phyloP scores from a whole-genome alignment of 2,888 invertebrate genomes.

The Ctena decussata region DNA sequence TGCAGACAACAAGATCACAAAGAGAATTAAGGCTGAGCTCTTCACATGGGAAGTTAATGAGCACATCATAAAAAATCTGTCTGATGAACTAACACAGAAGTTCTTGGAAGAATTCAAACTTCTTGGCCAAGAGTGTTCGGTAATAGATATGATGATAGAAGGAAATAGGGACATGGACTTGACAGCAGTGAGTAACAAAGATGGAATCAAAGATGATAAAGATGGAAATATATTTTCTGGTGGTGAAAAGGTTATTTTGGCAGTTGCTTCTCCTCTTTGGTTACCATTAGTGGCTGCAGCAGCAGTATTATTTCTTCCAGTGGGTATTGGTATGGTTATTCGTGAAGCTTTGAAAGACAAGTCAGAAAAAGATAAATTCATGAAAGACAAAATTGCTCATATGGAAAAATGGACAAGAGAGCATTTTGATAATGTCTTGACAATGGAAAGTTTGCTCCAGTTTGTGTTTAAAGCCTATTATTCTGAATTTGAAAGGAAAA shows the following conservation, averaged over 20 bases:
- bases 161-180: constrained; percentile 11
- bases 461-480: constrained; percentile 56
- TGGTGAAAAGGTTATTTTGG: constrained; percentile 66
- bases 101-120: constrained; percentile 62
- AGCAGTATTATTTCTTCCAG: constrained; percentile 65
- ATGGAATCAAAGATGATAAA: not conserved
- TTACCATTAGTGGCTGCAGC: constrained; percentile 68
- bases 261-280: constrained; percentile 69
- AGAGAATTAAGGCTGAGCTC: constrained; percentile 48
- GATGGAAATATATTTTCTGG: constrained; percentile 50
- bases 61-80: constrained; percentile 28
- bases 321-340: constrained; percentile 63
- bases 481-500: constrained; percentile 45
- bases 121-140: constrained; percentile 55
- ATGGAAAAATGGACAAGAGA: constrained; percentile 63
- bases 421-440: constrained; percentile 36
- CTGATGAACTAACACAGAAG: constrained; percentile 43
- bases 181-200: not conserved
- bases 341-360: constrained; percentile 51
- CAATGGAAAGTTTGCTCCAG: constrained; percentile 35
- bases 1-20: constrained; percentile 49
- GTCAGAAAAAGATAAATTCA: constrained; percentile 45
- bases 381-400: constrained; percentile 49
- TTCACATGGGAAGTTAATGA: constrained; percentile 60
- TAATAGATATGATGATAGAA: constrained; percentile 59